Percentiles rank a stretch among this genome's conserved stretches.
Conservation (phyloP, 2,113 vertebrate genomes). For the Oreochromis tanganicae region DNA sequence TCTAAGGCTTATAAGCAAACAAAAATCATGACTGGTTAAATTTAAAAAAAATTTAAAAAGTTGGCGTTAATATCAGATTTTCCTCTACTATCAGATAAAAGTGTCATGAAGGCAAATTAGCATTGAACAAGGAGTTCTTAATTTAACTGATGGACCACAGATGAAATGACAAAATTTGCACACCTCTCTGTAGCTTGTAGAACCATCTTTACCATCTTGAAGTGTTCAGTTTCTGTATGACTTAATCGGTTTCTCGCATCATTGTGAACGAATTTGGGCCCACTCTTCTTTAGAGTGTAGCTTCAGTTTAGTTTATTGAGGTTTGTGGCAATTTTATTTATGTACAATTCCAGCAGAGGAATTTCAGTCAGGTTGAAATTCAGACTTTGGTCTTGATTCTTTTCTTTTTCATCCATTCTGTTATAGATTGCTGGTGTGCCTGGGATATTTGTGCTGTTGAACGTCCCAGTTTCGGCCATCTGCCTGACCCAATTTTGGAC, state of each 20-base stretch:
- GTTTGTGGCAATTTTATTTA: neutral
- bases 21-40: neutral
- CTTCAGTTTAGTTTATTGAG: neutral
- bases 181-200: neutral
- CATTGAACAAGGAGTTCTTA: neutral
- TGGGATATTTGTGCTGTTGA: neutral
- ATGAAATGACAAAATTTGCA: neutral
- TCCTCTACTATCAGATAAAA: neutral
- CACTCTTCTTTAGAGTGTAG: neutral
- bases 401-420: neutral
- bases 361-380: neutral
- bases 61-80: neutral
- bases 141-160: neutral
- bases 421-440: neutral
- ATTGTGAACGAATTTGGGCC: neutral
- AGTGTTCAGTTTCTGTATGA: neutral
- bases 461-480: neutral
- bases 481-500: neutral
- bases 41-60: accelerated
- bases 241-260: neutral
- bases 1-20: neutral
- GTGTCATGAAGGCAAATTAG: neutral
- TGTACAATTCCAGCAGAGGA: neutral
- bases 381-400: neutral
- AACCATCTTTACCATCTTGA: neutral